A percentile compares a stretch with the other conserved stretches of the same genome.
Evolutionary conservation across 2,888 invertebrate genomes (phyloP).

Genomic region (Stenodema calcarata): DNA sequence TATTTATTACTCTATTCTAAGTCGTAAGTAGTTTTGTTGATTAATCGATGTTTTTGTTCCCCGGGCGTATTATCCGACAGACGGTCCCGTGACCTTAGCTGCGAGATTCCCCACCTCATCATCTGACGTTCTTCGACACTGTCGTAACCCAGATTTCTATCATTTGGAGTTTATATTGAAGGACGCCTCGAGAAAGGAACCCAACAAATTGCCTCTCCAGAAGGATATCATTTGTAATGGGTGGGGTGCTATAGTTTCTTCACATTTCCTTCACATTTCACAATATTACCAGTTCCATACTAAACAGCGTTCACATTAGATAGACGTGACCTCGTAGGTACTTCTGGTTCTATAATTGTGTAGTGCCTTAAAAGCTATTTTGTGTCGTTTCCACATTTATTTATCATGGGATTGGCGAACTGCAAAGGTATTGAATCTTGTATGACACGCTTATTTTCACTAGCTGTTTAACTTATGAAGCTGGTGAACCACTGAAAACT

Average conservation of each 20-base stretch:
- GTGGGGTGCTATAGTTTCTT: constrained; percentile 41
- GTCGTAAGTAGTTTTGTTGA: no score
- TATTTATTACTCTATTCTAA: no score
- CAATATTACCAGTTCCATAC: not conserved
- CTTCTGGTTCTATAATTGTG: not conserved
- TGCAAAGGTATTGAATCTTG: constrained; percentile 48
- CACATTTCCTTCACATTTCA: constrained; percentile 14
- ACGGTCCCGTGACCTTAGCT: not conserved
- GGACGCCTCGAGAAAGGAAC: constrained; percentile 31
- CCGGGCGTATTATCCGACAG: not conserved
- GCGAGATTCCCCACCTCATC: not conserved
- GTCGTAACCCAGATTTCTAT: not conserved
- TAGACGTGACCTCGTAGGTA: not conserved
- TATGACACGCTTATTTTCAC: not conserved
- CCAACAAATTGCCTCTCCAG: not conserved
- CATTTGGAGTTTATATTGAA: constrained; percentile 15
- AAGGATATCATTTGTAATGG: constrained; percentile 35
- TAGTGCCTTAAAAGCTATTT: not conserved
- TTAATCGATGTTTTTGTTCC: no score
- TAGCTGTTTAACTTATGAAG: not conserved
- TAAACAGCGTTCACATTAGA: not conserved
- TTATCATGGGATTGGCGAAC: constrained; percentile 50
- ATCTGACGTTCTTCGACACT: not conserved
- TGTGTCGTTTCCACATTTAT: not conserved
- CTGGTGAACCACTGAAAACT: not conserved